These are phyloP conservation scores for Oegoconia quadripuncta DNA, from an alignment of 2,888 invertebrate species.

Conservation along the genomic window DNA sequence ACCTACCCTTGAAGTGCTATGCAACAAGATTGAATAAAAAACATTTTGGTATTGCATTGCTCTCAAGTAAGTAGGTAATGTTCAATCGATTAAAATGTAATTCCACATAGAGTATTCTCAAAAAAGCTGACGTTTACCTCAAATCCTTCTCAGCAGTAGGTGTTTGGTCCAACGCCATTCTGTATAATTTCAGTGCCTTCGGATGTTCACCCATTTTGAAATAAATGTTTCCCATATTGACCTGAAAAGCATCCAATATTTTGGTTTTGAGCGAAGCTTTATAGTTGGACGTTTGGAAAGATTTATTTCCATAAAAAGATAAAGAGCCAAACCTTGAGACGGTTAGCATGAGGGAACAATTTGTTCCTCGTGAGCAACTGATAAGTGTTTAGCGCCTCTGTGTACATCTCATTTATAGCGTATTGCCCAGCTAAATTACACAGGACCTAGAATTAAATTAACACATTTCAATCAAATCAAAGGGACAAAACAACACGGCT, in stretches of 20 bases:
- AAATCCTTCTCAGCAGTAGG: constrained; percentile 95
- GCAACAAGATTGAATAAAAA: too few relatives aligned
- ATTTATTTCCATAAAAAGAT: too few relatives aligned
- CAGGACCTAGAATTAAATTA: constrained; percentile 82
- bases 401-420: constrained; percentile 94
- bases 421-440: constrained; percentile 98
- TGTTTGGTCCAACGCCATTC: constrained; percentile 98
- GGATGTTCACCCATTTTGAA: constrained; percentile 95
- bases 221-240: constrained; percentile 98
- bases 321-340: constrained; percentile 96
- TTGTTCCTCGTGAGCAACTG: constrained; percentile 96
- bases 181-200: constrained; percentile 97
- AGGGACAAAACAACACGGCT: neutral
- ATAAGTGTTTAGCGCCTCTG: constrained; percentile 97
- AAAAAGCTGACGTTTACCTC: constrained; percentile 74
- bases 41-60: too few relatives aligned
- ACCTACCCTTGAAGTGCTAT: too few relatives aligned
- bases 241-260: constrained; percentile 50
- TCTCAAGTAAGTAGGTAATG: too few relatives aligned
- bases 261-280: too few relatives aligned
- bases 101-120: too few relatives aligned
- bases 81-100: too few relatives aligned
- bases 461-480: neutral
- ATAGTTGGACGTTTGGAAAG: too few relatives aligned
- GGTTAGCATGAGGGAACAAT: constrained; percentile 94